Conservation (phyloP, 1,140 invertebrate species). For the Coenobita brevimanus region DNA sequence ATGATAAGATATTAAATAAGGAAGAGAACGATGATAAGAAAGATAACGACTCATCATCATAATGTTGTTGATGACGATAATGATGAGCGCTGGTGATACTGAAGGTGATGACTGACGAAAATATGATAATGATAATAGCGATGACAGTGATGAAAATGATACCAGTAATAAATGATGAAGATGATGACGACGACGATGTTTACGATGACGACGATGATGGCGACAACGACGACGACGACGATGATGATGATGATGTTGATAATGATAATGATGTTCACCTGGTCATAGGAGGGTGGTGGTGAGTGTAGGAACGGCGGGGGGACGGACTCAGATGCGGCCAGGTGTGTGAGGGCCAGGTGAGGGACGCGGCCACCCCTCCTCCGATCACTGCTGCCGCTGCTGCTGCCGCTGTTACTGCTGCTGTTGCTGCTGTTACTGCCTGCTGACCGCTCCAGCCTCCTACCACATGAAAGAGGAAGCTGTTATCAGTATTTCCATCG, state of each 20-base stretch:
- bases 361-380: background rate
- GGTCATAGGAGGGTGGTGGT: slow-evolving; percentile 63
- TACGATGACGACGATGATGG: background rate
- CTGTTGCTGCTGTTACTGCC: background rate
- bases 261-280: slow-evolving; percentile 16
- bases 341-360: slow-evolving; percentile 30
- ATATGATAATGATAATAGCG: no score
- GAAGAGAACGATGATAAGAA: no score
- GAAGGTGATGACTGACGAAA: no score
- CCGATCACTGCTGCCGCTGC: background rate
- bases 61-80: no score
- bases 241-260: background rate
- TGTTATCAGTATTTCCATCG: no score
- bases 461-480: no score
- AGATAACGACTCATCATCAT: background rate
- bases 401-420: background rate
- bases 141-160: no score
- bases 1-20: no score
- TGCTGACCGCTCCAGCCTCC: slow-evolving; percentile 13
- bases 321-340: slow-evolving; percentile 32
- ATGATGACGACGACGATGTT: no score
- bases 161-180: no score
- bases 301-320: slow-evolving; percentile 60
- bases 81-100: no score
- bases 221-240: background rate